Conservation (phyloP, 2,888 invertebrate genomes). For the Phrixothrix hirtus region DNA sequence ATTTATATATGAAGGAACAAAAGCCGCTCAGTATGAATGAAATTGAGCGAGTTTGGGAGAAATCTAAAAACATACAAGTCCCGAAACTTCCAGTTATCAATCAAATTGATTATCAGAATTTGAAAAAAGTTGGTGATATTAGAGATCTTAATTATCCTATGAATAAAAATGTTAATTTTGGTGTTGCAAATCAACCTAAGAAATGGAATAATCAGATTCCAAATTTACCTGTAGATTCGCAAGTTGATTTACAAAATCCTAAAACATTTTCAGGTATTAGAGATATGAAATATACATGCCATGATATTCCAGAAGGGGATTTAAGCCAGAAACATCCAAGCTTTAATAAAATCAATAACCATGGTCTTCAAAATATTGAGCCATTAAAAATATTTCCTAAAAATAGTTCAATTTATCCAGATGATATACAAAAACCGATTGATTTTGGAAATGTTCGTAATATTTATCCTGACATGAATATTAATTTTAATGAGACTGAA, state of each 20-base stretch:
- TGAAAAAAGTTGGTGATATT: background rate
- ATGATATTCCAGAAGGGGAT: too few relatives aligned
- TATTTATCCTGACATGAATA: constrained; percentile 16
- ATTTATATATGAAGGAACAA: background rate
- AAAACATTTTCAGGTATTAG: background rate
- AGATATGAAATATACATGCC: background rate
- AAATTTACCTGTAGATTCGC: background rate
- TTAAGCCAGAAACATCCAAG: background rate
- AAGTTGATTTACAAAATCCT: background rate
- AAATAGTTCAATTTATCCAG: too few relatives aligned
- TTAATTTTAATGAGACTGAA: constrained; percentile 7
- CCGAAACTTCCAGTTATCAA: background rate
- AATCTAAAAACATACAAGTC: background rate
- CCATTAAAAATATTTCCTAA: too few relatives aligned
- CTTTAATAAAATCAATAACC: background rate
- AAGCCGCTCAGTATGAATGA: background rate
- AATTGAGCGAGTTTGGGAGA: background rate
- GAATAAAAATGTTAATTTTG: background rate
- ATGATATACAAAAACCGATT: constrained; percentile 6
- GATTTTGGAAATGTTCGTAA: constrained; percentile 4
- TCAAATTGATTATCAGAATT: constrained; percentile 4
- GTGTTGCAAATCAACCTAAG: too few relatives aligned
- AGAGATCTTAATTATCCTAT: constrained; percentile 4
- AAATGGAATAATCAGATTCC: background rate
- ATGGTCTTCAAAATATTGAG: background rate